A percentile compares a stretch with the other conserved stretches of the same genome.
These are phyloP conservation scores for Rhipidura dahli DNA, from an alignment of 2,113 vertebrate genomes.

Conservation along the genomic window DNA sequence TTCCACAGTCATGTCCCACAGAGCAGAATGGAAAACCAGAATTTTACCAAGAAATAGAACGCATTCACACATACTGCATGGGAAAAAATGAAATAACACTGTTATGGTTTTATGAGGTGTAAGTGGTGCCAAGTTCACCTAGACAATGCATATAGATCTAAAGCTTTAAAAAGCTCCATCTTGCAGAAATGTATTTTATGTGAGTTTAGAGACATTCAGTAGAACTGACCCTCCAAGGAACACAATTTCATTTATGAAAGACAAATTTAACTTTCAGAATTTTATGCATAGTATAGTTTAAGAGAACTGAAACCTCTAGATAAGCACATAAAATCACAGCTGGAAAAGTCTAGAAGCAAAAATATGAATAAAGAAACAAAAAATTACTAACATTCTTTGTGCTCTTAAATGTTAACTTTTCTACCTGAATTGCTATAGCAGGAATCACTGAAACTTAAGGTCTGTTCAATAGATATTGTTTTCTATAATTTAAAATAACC, in stretches of 20 bases:
- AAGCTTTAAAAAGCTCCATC: neutral
- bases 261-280: neutral
- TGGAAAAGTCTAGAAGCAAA: constrained; percentile 9
- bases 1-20: neutral
- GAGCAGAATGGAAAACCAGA: constrained; percentile 13
- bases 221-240: constrained; percentile 6
- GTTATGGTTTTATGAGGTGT: constrained; percentile 14
- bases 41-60: constrained; percentile 18
- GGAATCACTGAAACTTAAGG: neutral
- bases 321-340: neutral
- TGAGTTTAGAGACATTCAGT: neutral
- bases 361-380: neutral
- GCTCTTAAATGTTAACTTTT: neutral
- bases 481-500: neutral
- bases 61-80: neutral
- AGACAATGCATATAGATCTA: neutral
- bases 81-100: constrained; percentile 22
- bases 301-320: neutral
- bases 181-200: neutral
- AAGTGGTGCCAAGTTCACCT: neutral
- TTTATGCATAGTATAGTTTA: neutral
- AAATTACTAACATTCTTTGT: neutral
- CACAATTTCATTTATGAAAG: neutral
- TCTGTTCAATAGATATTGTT: neutral
- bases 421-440: neutral